A percentile compares a stretch with the other conserved stretches of the same genome.
These are phyloP conservation scores for Hydractinia symbiolongicarpus DNA, from an alignment of 30 jellyfish, hydroid and myxozoan species.

Conservation along the genomic window DNA sequence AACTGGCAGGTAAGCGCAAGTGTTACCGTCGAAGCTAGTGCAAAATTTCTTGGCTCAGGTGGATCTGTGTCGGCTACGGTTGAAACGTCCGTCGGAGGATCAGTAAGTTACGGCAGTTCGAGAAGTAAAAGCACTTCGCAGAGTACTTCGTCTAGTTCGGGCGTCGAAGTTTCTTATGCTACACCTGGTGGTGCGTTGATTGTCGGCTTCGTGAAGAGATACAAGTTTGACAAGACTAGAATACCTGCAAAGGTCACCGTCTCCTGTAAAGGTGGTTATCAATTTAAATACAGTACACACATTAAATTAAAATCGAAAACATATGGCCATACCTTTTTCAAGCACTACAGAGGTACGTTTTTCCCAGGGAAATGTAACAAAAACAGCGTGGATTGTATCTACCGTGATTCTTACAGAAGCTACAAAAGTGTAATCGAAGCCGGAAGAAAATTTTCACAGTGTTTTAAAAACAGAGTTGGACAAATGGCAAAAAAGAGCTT, in stretches of 20 bases:
- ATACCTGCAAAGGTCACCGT: conserved; percentile 16
- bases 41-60: neutral
- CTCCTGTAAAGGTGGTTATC: conserved; percentile 2
- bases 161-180: neutral
- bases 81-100: conserved; percentile 20
- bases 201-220: conserved; percentile 20
- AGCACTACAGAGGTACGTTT: neutral
- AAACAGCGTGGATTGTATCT: neutral
- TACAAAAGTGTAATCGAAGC: too few relatives aligned
- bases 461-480: too few relatives aligned
- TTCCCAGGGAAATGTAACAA: neutral
- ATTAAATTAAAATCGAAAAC: neutral
- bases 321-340: neutral
- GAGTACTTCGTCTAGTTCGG: too few relatives aligned
- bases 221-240: conserved; percentile 1
- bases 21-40: neutral
- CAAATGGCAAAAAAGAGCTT: too few relatives aligned
- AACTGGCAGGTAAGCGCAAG: conserved; percentile 1
- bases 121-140: conserved; percentile 5
- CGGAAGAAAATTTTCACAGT: too few relatives aligned
- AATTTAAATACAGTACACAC: neutral
- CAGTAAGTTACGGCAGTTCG: conserved; percentile 8
- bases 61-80: neutral
- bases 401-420: too few relatives aligned
- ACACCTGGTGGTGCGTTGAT: conserved; percentile 36